A percentile compares a stretch with the other conserved stretches of the same genome.
Evolutionary conservation across 2,113 vertebrate species (phyloP).

Genomic region (Herpailurus yagouaroundi): DNA sequence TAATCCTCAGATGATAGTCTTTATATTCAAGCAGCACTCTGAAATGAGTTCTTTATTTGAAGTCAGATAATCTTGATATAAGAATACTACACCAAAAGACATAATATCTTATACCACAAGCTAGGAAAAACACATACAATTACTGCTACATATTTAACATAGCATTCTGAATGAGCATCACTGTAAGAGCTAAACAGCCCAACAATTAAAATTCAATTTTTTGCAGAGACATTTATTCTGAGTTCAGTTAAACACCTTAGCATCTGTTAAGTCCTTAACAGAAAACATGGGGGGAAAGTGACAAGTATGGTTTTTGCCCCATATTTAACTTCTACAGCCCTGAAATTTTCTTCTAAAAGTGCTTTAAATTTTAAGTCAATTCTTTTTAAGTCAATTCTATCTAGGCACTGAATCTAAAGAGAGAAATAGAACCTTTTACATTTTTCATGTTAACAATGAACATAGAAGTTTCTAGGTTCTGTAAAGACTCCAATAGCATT

Average conservation of each 20-base stretch:
- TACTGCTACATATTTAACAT: neutral
- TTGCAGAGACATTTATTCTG: constrained; percentile 39
- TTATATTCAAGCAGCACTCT: neutral
- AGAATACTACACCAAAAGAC: neutral
- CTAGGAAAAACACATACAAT: neutral
- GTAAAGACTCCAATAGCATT: neutral
- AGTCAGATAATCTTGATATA: neutral
- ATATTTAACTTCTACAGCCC: constrained; percentile 9
- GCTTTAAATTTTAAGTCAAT: constrained; percentile 43
- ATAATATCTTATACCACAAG: constrained; percentile 9
- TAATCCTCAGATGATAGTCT: neutral
- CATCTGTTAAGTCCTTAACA: neutral
- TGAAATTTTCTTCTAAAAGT: constrained; percentile 39
- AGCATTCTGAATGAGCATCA: neutral
- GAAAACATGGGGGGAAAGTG: neutral
- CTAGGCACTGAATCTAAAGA: constrained; percentile 29
- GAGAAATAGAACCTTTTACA: neutral
- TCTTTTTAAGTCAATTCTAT: constrained; percentile 28
- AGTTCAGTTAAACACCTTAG: neutral
- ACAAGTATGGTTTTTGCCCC: neutral
- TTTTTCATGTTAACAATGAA: neutral
- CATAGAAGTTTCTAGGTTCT: neutral
- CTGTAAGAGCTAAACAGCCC: neutral
- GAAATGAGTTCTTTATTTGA: constrained; percentile 5
- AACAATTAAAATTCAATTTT: neutral